A percentile compares a stretch with the other conserved stretches of the same genome.
Evolutionary conservation across 2,113 vertebrate species (phyloP).

Genomic region (Mus spicilegus): DNA sequence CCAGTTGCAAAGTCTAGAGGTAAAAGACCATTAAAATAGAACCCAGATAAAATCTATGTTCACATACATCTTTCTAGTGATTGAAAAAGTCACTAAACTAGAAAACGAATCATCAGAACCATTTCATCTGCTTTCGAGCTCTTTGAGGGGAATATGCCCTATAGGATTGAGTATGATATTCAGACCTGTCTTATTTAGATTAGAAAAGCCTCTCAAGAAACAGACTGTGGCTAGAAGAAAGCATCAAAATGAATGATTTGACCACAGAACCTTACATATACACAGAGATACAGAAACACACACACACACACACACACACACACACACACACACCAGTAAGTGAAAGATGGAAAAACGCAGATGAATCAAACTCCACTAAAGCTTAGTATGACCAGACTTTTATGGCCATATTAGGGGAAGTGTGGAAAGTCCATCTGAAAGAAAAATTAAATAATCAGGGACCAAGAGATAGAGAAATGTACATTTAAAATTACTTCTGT

Average conservation of each 20-base stretch:
- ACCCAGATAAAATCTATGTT: neutral
- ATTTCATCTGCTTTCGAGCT: neutral
- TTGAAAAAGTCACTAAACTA: neutral
- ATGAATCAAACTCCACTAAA: neutral
- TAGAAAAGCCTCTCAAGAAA: neutral
- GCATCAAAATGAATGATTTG: neutral
- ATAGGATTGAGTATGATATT: neutral
- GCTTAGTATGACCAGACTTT: neutral
- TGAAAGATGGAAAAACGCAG: neutral
- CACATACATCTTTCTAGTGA: neutral
- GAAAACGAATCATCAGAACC: neutral
- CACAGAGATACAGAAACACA: neutral
- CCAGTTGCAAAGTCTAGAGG: neutral
- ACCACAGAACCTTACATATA: neutral
- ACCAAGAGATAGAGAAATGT: neutral
- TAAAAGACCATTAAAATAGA: constrained; percentile 16
- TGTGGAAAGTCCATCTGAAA: neutral
- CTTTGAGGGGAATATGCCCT: neutral
- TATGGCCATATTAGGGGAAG: neutral
- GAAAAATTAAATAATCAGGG: neutral
- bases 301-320: too few species aligned
- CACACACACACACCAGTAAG: neutral
- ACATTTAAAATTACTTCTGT: neutral
- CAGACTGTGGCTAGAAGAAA: neutral
- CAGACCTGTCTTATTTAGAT: neutral